Conservation (phyloP, 64 coral and sea anemone species). For the Stichodactyla helianthus region DNA sequence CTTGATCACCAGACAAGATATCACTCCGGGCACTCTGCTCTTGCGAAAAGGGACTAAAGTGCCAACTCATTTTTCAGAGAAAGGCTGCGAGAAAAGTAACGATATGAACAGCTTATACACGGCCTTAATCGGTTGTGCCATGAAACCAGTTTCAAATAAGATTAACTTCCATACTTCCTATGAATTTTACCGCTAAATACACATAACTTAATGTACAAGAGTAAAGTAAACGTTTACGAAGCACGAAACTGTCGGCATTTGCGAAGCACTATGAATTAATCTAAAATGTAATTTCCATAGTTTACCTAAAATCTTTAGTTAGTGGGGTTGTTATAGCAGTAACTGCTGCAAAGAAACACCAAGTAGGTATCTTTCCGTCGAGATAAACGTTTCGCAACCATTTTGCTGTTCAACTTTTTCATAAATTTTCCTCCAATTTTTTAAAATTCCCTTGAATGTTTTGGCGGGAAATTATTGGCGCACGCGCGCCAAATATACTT, state of each 20-base stretch:
- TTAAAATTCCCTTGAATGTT: neutral
- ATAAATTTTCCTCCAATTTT: neutral
- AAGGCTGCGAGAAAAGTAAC: slow-evolving; percentile 32
- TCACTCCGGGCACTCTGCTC: neutral
- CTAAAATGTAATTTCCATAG: neutral
- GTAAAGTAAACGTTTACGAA: no score
- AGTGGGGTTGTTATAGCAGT: no score
- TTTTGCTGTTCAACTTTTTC: neutral
- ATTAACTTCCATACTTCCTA: no score
- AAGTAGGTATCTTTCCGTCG: no score
- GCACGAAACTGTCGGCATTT: no score
- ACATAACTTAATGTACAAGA: no score
- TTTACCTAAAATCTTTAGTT: neutral
- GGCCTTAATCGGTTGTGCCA: no score
- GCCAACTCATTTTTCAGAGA: slow-evolving; percentile 13
- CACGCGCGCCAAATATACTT: neutral
- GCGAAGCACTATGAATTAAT: neutral
- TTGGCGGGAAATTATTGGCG: slow-evolving; percentile 42
- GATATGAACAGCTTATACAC: no score
- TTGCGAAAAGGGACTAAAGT: neutral
- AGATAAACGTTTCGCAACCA: neutral
- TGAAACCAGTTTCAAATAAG: no score
- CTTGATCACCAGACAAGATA: neutral
- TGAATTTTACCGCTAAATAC: no score
- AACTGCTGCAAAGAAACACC: no score